These are phyloP conservation scores for Pygoscelis adeliae DNA, from an alignment of 2,113 vertebrate species.

Conservation along the genomic window DNA sequence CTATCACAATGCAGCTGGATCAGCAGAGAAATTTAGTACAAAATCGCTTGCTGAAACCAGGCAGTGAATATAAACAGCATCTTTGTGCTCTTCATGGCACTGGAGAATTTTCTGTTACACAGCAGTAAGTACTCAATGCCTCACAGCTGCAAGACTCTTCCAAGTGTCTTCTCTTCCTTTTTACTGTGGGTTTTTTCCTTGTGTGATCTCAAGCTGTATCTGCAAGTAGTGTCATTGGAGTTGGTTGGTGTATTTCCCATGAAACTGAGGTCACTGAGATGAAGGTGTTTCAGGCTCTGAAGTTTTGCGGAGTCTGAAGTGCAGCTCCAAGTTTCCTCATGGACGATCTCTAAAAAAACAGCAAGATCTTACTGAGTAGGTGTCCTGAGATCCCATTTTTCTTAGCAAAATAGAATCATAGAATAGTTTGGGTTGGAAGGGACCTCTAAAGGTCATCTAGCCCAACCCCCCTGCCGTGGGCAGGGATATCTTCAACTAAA, in stretches of 20 bases:
- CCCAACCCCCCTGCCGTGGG: too few relatives aligned
- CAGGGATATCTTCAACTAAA: too few relatives aligned
- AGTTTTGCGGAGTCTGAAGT: neutral
- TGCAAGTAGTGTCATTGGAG: neutral
- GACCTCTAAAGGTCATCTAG: too few relatives aligned
- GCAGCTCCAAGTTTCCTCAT: neutral
- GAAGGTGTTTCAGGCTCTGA: neutral
- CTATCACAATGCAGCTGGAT: conserved; percentile 1
- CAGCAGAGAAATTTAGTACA: conserved; percentile 4
- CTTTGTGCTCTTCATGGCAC: neutral
- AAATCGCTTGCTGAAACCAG: neutral
- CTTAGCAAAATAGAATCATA: neutral
- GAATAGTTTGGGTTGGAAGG: too few relatives aligned
- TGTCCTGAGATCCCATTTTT: neutral
- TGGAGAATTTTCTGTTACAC: neutral
- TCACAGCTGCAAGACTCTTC: neutral
- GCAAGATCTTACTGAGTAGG: neutral
- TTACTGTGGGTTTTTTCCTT: neutral
- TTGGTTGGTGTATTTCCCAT: neutral
- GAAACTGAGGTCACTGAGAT: rapidly evolving
- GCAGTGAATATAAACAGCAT: neutral
- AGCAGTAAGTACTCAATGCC: neutral
- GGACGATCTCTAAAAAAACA: neutral
- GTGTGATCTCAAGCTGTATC: neutral
- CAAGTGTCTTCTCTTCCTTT: neutral